Percentiles rank a stretch among this genome's conserved stretches.
Conservation (phyloP, 2,888 invertebrate species). For the Acanthosoma haemorrhoidale region DNA sequence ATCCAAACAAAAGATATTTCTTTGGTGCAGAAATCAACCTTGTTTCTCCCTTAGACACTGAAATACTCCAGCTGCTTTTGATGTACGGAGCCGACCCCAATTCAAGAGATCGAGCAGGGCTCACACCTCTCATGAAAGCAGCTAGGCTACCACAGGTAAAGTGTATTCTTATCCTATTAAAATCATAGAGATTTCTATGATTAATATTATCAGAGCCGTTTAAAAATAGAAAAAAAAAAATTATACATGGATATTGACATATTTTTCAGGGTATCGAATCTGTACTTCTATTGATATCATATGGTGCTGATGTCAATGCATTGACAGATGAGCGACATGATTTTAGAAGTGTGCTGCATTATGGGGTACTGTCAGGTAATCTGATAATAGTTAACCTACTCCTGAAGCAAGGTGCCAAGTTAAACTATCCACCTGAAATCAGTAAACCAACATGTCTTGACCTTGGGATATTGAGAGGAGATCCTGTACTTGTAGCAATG, state of each 20-base stretch:
- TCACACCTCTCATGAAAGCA: conserved; percentile 88
- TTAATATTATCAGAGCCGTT: too few species aligned
- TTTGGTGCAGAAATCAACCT: conserved; percentile 86
- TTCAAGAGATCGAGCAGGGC: conserved; percentile 75
- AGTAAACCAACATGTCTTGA: conserved; percentile 76
- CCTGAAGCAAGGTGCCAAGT: conserved; percentile 72
- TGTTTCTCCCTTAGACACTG: conserved; percentile 67
- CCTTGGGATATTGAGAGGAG: conserved; percentile 76
- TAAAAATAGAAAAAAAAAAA: too few species aligned
- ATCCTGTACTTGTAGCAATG: conserved; percentile 63
- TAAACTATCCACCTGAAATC: conserved; percentile 58
- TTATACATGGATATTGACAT: too few species aligned
- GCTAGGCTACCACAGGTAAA: conserved; percentile 71
- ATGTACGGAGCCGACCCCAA: conserved; percentile 84
- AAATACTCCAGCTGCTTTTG: conserved; percentile 74
- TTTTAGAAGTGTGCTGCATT: conserved; percentile 80
- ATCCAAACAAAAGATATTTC: conserved; percentile 85
- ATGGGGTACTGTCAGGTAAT: conserved; percentile 76
- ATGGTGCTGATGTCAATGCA: conserved; percentile 81
- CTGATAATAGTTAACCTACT: conserved; percentile 70
- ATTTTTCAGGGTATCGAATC: conserved; percentile 62
- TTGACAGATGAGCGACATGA: conserved; percentile 82
- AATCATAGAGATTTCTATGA: too few species aligned
- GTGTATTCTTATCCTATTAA: too few species aligned
- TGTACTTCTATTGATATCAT: conserved; percentile 66